Evolutionary conservation across 2,113 vertebrate species (phyloP).

Genomic region (Rhea pennata): DNA sequence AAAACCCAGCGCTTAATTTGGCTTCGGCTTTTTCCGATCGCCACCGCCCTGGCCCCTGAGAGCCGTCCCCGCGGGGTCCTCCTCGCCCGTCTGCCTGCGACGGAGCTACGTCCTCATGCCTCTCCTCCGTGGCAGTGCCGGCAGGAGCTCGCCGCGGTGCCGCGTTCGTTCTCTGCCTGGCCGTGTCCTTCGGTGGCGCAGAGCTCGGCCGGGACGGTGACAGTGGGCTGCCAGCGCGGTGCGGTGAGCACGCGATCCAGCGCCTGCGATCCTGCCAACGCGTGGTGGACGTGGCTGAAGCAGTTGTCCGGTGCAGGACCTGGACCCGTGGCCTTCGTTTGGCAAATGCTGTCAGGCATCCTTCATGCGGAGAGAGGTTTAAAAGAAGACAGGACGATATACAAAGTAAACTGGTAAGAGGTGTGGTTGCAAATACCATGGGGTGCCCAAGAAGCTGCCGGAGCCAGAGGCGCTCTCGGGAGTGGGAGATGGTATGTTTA

Average conservation of each 20-base stretch:
- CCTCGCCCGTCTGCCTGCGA: background rate
- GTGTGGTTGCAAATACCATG: background rate
- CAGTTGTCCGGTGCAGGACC: background rate
- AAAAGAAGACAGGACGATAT: background rate
- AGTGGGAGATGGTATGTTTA: rapidly evolving
- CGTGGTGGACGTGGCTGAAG: background rate
- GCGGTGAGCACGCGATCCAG: no score
- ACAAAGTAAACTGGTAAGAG: rapidly evolving
- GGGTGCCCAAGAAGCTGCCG: background rate
- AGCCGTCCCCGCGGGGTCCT: background rate
- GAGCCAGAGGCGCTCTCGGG: background rate
- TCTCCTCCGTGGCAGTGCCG: no score
- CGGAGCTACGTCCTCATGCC: no score
- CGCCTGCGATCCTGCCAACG: no score
- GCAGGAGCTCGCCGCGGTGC: no score
- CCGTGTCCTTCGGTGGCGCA: no score
- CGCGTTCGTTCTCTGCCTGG: no score
- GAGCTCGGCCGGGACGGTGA: no score
- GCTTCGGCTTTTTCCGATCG: background rate
- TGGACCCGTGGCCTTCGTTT: background rate
- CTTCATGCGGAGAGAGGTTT: background rate
- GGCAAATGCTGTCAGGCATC: background rate
- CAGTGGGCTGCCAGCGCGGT: no score
- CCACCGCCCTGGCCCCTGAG: background rate
- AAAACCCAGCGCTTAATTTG: background rate